Conservation (phyloP, 1,140 invertebrate species). For the Ceratina australensis region DNA sequence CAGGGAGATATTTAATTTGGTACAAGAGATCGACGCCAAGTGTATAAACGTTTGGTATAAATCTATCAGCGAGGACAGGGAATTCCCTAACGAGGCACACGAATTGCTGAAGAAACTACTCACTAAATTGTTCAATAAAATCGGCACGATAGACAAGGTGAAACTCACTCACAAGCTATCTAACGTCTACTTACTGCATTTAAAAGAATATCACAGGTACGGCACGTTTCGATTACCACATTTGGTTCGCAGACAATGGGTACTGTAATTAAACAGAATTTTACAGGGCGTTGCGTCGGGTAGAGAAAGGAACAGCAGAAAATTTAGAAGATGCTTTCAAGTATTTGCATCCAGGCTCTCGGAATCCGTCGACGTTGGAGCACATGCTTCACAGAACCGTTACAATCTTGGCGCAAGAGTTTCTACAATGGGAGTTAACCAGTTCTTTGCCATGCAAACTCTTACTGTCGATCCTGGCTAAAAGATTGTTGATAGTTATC, state of each 20-base stretch:
- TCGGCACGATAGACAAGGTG: conserved; percentile 65
- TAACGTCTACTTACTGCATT: conserved; percentile 72
- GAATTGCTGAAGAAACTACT: conserved; percentile 65
- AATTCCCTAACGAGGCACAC: conserved; percentile 66
- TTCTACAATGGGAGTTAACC: conserved; percentile 84
- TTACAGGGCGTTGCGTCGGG: conserved; percentile 68
- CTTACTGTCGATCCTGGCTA: conserved; percentile 82
- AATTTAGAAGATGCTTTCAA: conserved; percentile 73
- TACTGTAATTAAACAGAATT: conserved; percentile 14
- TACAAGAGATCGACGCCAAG: conserved; percentile 65
- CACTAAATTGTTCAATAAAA: conserved; percentile 60
- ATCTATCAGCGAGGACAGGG: conserved; percentile 69
- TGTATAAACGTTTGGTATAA: conserved; percentile 71
- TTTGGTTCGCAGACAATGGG: neutral
- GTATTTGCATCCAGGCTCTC: conserved; percentile 77
- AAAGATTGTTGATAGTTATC: conserved; percentile 77
- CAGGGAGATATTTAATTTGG: conserved; percentile 55
- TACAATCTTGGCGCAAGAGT: conserved; percentile 81
- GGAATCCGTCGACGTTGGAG: conserved; percentile 77
- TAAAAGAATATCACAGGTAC: conserved; percentile 75
- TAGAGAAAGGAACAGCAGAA: conserved; percentile 68
- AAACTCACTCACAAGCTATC: conserved; percentile 70
- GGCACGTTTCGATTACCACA: no score
- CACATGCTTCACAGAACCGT: conserved; percentile 82
- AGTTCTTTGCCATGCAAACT: conserved; percentile 84